Evolutionary conservation across 1,140 invertebrate species (phyloP), one percentile per base, ranked within the genome.

Genomic region (Penaeus chinensis): DNA sequence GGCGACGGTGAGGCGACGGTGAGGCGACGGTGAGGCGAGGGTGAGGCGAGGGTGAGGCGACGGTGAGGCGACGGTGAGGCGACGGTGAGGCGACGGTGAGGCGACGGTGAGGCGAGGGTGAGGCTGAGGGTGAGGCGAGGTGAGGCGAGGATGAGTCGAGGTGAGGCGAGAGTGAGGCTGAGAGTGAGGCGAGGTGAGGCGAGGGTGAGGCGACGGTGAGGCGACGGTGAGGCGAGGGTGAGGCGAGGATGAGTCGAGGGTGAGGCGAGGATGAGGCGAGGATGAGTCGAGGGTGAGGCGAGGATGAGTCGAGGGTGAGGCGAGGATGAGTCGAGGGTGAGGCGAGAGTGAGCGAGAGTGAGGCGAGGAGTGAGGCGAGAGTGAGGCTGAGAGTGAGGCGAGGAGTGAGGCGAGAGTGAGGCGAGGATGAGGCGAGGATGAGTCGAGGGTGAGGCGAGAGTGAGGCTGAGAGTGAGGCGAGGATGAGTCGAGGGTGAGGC

Each of bases 221-320:
- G n/a, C 7, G 76, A 2, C 1, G 76, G n/a, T 42, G 10, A n/a
- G 66, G 66, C 7, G 18, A 3, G 7, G 66, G 66, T 69, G 66
- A 5, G 63, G 63, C 3, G 63, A n/a, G 2, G 63, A 4, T 77
- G 77, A 2, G 32, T 0, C 1, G 32, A 32, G 32, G 32, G 32
- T 0, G 32, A 32, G 32, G 16, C 66, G 60, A 24, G 60, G 79
- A n/a, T 65, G 79, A 22, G 22, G 54, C 66, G n/a, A 27, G 27
- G 80, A 24, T 65, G 80, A 19, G 65, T n/a, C 42, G 77, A n/a
- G 42, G 77, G 32, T 79, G 37, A 42, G 77, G 79, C 27, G 60
- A 20, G 61, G 60, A 60, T 82, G 79, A 5, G 66, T 61, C 27
- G 60, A 60, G 32, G 22, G 79, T 82, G 60, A 18, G n/a, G 79